Conservation (phyloP, 2,888 invertebrate genomes). For the Gryllus longicercus region DNA sequence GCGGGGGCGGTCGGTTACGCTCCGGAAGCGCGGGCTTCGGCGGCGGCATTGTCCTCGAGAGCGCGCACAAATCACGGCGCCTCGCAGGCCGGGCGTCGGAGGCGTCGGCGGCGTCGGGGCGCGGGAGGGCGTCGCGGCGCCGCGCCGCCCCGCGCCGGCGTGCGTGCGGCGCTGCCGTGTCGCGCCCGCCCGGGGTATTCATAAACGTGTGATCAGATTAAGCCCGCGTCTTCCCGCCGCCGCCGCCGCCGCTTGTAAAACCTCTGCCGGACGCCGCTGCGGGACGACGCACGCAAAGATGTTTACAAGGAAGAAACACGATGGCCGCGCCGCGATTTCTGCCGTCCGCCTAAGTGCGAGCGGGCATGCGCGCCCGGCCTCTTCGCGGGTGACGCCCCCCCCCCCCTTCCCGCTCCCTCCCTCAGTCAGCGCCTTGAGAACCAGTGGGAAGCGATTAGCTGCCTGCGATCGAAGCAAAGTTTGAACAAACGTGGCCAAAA, state of each 20-base stretch:
- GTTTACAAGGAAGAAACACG: constrained; percentile 17
- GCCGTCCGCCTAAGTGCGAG: neutral
- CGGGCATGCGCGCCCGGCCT: neutral
- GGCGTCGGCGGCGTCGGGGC: neutral
- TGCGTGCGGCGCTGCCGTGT: constrained; percentile 5
- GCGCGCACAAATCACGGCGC: neutral
- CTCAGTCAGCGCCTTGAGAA: no score
- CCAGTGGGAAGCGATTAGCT: no score
- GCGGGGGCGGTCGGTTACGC: neutral
- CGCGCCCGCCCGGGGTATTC: neutral
- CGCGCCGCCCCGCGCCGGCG: neutral
- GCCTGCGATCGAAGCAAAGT: no score
- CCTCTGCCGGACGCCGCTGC: neutral
- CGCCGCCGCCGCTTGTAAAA: constrained; percentile 9
- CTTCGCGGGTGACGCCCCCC: neutral
- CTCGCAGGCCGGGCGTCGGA: neutral
- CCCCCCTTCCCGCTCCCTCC: no score
- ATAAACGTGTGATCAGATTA: constrained; percentile 17
- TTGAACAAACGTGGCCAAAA: no score
- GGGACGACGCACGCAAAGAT: neutral
- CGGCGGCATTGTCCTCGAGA: neutral
- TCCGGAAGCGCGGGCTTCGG: neutral
- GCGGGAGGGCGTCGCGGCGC: neutral
- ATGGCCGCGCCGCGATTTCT: constrained; percentile 1
- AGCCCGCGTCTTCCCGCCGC: constrained; percentile 6